Base-by-base conservation (phyloP, 1,140 invertebrate species). In the Macrobrachium rosenbergii region DNA sequence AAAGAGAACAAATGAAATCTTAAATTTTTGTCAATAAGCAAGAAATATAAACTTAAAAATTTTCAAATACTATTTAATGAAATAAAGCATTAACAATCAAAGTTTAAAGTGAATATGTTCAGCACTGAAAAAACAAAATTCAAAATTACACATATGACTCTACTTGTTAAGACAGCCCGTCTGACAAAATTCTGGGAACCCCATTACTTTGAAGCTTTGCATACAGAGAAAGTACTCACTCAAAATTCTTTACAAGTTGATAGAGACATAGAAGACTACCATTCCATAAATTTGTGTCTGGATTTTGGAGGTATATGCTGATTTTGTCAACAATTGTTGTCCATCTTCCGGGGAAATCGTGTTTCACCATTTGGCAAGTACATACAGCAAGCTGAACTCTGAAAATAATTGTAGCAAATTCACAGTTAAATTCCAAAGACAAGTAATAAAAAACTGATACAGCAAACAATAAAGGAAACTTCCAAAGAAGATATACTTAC, bases 311-410 rank as follows among this genome's bases (percentile, higher is more conserved):
- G 91, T 96, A 97, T 90, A 95, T 94, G 85, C 94, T 94, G 64
- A 99, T 97, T 93, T 99, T 99, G 91, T 99, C 98, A 19, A 99
- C 96, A 91, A 99, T 95, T 92, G 97, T 96, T 0, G 98, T 96
- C 99, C 98, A 99, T 90, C 96, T 94, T 76, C 95, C 95, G 73
- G 99, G 99, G 92, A 99, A 99, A 91, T 99, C 99, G 92, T 96
- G 94, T 91, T 99, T 99, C 14, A 99, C 96, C 88, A 99, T 98
- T 89, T 95, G 95, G 69, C 90, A 91, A 14, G 99, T 95, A 92
- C 97, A 98, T 11, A 98, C 95, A 90, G 96, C 96, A 23, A 99
- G 93, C 92, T 99, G 98, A 79, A 97, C 94, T 92, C 96, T 95
- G 90, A 91, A 93, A 90, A 83, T 21, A 23, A 12, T 19, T n/a